Base-by-base conservation (phyloP, 1,140 invertebrate species). In the Rhagoletis pomonella region DNA sequence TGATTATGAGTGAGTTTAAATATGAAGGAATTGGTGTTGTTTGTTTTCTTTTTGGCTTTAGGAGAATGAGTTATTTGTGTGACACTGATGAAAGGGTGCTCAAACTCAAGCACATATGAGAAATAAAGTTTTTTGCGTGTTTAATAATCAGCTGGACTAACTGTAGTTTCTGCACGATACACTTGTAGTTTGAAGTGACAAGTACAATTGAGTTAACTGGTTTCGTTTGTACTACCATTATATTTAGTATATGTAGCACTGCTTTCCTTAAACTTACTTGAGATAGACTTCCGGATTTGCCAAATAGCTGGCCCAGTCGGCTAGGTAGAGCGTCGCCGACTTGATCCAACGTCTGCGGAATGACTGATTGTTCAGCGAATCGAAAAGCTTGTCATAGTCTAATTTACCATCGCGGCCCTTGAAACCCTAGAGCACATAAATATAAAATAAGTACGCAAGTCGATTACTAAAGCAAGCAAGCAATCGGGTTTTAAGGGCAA, bases 281-380 rank as follows among this genome's bases (percentile, higher is more conserved):
- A 96, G 94, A 89, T 97, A 96, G 29, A 95, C 96, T 73, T 95
- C 94, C 3, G 96, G 96, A 90, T 97, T 96, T 1, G 96, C 95
- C 19, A 97, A 89, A 87, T 96, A 95, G 3, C 96, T 95, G 6
- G 96, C 94, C 94, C 96, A 96, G 65, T 96, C 95, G 3, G 96
- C 96, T 55, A 97, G 93, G 89, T 96, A 96, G 84, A 95, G 95
- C 2, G 96, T 96, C 10, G 96, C 94, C 7, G 95, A 95, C 87
- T 95, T 95, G 87, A 97, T 96, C 97, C 97, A 97, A 87, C 96
- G 94, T 86, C 96, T 94, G 88, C 97, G 95, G 89, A 97, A 95
- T 4, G 95, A 95, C 42, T 96, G 95, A 90, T 97, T 97, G 89
- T 97, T 96, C 89, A 97, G 95, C 84, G 95, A 96, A 87, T 96